phyloP scores from a whole-genome alignment of 2,113 vertebrate genomes.

The Pelobates fuscus region DNA sequence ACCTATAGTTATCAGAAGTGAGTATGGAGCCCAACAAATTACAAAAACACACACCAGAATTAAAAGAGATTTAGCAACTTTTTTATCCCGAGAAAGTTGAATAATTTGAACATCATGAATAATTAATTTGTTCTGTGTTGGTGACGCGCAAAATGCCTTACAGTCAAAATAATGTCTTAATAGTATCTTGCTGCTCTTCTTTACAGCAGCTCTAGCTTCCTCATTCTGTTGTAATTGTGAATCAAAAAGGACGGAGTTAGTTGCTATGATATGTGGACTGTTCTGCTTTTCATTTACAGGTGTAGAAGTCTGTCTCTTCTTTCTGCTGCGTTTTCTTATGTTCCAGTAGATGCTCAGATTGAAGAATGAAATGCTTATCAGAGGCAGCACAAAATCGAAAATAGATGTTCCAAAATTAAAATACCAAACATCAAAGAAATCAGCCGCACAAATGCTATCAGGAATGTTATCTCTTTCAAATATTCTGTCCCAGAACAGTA shows the following conservation, averaged over 20 bases:
- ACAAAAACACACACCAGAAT: constrained; percentile 77
- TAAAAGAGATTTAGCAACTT: constrained; percentile 77
- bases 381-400: constrained; percentile 67
- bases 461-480: neutral
- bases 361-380: constrained; percentile 82
- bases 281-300: constrained; percentile 4
- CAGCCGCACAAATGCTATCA: constrained; percentile 62
- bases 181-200: neutral
- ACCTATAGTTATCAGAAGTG: constrained; percentile 74
- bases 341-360: constrained; percentile 82
- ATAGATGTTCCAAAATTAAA: too few relatives aligned
- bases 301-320: constrained; percentile 13
- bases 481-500: too few relatives aligned
- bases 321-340: constrained; percentile 72
- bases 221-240: neutral
- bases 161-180: neutral
- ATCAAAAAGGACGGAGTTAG: neutral
- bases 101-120: neutral
- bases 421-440: constrained; percentile 45
- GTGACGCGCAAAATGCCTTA: neutral
- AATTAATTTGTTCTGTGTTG: neutral
- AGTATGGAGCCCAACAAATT: constrained; percentile 83
- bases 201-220: neutral
- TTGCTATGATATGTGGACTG: neutral
- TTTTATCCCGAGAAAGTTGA: constrained; percentile 69